phyloP scores from a whole-genome alignment of 2,888 invertebrate genomes.

The Antitype chi region DNA sequence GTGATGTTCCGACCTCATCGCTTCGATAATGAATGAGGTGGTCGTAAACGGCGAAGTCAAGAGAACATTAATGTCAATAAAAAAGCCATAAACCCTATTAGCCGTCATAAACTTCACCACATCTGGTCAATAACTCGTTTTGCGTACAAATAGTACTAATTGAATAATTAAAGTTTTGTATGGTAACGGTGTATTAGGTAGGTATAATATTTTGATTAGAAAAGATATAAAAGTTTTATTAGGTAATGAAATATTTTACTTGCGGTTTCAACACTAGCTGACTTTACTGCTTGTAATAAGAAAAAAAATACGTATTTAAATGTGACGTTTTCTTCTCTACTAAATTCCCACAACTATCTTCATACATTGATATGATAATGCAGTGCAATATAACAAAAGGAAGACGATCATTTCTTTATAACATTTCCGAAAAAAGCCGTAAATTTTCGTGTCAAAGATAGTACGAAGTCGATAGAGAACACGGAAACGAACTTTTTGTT shows the following conservation, averaged over 20 bases:
- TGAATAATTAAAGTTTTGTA: constrained; percentile 79
- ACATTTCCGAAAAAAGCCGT: constrained; percentile 71
- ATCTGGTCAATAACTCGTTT: constrained; percentile 88
- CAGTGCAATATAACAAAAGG: constrained; percentile 42
- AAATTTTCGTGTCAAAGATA: constrained; percentile 86
- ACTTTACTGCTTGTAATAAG: constrained; percentile 2
- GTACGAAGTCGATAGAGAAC: constrained; percentile 85
- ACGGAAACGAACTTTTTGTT: constrained; percentile 90
- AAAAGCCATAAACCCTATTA: constrained; percentile 90
- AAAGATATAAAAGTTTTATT: constrained; percentile 14
- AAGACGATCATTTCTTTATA: constrained; percentile 57
- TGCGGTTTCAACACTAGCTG: constrained; percentile 2
- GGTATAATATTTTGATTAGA: constrained; percentile 42
- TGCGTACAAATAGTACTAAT: constrained; percentile 85
- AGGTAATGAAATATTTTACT: constrained; percentile 1
- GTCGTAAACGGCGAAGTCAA: constrained; percentile 88
- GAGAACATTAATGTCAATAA: constrained; percentile 90
- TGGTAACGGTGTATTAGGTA: constrained; percentile 48
- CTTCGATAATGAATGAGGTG: constrained; percentile 89
- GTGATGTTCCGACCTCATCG: constrained; percentile 86
- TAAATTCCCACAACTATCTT: constrained; percentile 6
- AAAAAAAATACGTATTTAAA: constrained; percentile 26
- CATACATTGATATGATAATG: constrained; percentile 60
- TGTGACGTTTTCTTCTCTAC: constrained; percentile 14
- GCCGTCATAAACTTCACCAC: constrained; percentile 89